phyloP scores from a whole-genome alignment of 2,888 invertebrate genomes.

The Noctua fimbriata region DNA sequence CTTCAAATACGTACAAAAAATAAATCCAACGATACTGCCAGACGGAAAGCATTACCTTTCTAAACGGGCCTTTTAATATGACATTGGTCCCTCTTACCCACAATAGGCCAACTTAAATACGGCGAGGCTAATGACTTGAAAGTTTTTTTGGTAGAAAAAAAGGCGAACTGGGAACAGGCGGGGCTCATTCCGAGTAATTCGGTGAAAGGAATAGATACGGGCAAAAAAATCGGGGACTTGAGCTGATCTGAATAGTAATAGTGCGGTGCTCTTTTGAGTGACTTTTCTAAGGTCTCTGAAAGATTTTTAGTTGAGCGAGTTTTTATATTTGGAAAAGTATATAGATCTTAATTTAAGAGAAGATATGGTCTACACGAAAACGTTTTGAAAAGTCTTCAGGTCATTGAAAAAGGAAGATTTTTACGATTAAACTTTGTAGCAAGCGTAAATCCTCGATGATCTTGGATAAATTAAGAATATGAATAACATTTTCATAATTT shows the following conservation, averaged over 20 bases:
- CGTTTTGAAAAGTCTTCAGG: not conserved
- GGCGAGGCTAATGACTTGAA: slow-evolving; percentile 73
- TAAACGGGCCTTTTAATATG: slow-evolving; percentile 41
- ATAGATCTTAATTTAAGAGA: not conserved
- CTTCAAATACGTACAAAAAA: slow-evolving; percentile 6
- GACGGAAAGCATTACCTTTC: slow-evolving; percentile 37
- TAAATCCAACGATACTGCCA: slow-evolving; percentile 28
- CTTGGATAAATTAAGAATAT: not conserved
- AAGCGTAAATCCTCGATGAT: not conserved
- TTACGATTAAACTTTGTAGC: not conserved
- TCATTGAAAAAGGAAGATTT: not conserved
- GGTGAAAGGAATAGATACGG: slow-evolving; percentile 67
- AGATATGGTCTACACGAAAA: not conserved
- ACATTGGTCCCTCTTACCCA: slow-evolving; percentile 46
- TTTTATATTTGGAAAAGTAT: not conserved
- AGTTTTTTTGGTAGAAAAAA: slow-evolving; percentile 72
- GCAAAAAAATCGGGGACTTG: slow-evolving; percentile 70
- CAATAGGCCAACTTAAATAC: slow-evolving; percentile 65
- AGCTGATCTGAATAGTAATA: slow-evolving; percentile 73
- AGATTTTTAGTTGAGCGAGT: not conserved
- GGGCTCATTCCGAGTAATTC: slow-evolving; percentile 72
- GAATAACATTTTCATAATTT: not conserved
- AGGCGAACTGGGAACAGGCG: slow-evolving; percentile 72
- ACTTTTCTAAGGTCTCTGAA: slow-evolving; percentile 5
- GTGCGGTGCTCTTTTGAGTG: slow-evolving; percentile 27